phyloP scores from a whole-genome alignment of 2,888 invertebrate species.

The Ischnura elegans region DNA sequence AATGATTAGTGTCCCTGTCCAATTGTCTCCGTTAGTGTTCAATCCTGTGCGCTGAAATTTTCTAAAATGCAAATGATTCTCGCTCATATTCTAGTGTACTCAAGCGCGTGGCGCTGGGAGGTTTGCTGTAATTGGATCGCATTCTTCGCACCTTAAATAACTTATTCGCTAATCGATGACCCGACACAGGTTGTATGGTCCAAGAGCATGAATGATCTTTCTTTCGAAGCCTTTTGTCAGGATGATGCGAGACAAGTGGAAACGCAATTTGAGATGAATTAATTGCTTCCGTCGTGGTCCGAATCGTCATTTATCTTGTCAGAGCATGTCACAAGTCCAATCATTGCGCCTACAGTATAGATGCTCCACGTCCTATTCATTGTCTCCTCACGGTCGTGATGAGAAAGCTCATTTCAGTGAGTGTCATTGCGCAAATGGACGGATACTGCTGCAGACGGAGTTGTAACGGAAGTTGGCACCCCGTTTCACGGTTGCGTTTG shows the following conservation, averaged over 20 bases:
- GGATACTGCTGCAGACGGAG: neutral
- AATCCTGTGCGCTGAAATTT: too few relatives aligned
- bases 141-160: neutral
- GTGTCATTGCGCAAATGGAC: conserved; percentile 39
- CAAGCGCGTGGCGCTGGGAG: neutral
- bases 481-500: neutral
- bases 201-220: conserved; percentile 40
- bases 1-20: neutral
- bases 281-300: conserved; percentile 54
- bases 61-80: too few relatives aligned
- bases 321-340: conserved; percentile 47
- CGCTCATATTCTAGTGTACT: too few relatives aligned
- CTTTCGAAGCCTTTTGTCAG: conserved; percentile 31
- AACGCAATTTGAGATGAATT: conserved; percentile 52
- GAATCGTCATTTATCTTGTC: conserved; percentile 29
- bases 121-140: neutral
- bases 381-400: neutral
- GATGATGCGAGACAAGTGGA: neutral
- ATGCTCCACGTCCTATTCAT: conserved; percentile 8
- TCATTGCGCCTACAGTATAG: neutral
- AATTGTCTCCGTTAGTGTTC: neutral
- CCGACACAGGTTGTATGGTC: neutral
- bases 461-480: neutral
- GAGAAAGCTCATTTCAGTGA: neutral
- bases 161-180: neutral